Evolutionary conservation across 2,888 invertebrate species (phyloP).

Genomic region (Idaea biselata): DNA sequence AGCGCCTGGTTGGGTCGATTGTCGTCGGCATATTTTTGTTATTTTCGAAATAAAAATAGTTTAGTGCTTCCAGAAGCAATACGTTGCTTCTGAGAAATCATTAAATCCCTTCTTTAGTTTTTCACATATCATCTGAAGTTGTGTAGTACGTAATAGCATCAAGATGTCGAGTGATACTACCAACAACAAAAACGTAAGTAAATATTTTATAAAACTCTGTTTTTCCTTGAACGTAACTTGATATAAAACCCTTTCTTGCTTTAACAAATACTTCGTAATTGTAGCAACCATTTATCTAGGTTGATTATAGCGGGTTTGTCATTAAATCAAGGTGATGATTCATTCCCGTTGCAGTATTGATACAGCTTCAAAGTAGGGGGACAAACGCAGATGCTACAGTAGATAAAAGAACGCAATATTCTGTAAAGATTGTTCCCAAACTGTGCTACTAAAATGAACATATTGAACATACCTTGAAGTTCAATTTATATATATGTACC

Average conservation of each 20-base stretch:
- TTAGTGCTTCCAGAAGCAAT: background rate
- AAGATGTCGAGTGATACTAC: slow-evolving; percentile 82
- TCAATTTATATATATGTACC: background rate
- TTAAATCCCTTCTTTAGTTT: background rate
- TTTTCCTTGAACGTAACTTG: background rate
- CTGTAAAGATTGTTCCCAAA: background rate
- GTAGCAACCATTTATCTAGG: background rate
- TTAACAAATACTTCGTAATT: background rate
- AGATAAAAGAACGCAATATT: background rate
- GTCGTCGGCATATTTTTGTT: slow-evolving; percentile 23
- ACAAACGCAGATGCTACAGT: background rate
- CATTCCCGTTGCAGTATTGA: background rate
- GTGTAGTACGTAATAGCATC: slow-evolving; percentile 12
- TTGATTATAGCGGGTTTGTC: background rate
- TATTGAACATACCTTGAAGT: background rate
- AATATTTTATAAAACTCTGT: slow-evolving; percentile 2
- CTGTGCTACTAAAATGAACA: background rate
- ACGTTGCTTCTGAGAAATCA: slow-evolving; percentile 11
- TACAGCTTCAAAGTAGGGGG: background rate
- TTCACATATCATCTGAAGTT: slow-evolving; percentile 10
- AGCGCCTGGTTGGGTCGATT: background rate
- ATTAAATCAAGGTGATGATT: background rate
- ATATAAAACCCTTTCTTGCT: background rate
- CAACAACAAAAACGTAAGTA: slow-evolving; percentile 80
- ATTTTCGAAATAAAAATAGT: slow-evolving; percentile 11